Conservation (phyloP, 2,113 vertebrate species). For the Barnardius zonarius region DNA sequence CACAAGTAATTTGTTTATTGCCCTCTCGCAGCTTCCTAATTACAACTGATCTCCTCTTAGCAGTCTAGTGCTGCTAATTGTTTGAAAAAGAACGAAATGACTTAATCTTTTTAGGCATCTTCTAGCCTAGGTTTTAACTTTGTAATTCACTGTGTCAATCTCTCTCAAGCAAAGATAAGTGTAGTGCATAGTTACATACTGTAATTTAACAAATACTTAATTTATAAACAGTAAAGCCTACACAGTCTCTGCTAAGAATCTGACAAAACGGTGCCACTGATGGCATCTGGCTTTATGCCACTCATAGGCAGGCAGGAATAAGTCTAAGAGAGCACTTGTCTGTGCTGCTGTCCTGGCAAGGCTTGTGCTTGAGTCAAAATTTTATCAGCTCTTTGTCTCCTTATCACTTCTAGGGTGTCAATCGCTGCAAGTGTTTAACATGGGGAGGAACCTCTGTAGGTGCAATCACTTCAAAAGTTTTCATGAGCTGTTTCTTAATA, state of each 20-base stretch:
- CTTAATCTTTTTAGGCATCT: slow-evolving; percentile 75
- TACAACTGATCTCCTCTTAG: slow-evolving; percentile 71
- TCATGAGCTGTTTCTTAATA: slow-evolving; percentile 52
- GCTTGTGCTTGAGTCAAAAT: slow-evolving; percentile 76
- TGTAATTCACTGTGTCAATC: slow-evolving; percentile 59
- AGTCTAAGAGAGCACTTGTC: slow-evolving; percentile 44
- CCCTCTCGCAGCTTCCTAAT: slow-evolving; percentile 69
- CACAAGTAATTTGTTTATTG: slow-evolving; percentile 83
- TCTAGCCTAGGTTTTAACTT: slow-evolving; percentile 63
- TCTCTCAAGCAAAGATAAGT: slow-evolving; percentile 66
- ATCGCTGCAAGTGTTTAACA: slow-evolving; percentile 77
- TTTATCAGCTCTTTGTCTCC: slow-evolving; percentile 85
- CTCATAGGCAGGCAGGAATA: slow-evolving; percentile 69
- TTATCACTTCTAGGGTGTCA: slow-evolving; percentile 77
- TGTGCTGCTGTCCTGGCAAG: slow-evolving; percentile 73
- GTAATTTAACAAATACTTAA: slow-evolving; percentile 46
- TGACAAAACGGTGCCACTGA: slow-evolving; percentile 66
- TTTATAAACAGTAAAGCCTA: slow-evolving; percentile 59
- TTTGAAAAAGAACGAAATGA: slow-evolving; percentile 53
- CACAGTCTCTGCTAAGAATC: slow-evolving; percentile 60
- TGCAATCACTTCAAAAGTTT: background rate
- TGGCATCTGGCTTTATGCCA: slow-evolving; percentile 75
- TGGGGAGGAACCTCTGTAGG: slow-evolving; percentile 68
- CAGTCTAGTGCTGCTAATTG: slow-evolving; percentile 68
- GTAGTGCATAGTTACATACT: slow-evolving; percentile 19